Evolutionary conservation across 2,797 vertebrate species (phyloP).

Genomic region (Channallabes apus): DNA sequence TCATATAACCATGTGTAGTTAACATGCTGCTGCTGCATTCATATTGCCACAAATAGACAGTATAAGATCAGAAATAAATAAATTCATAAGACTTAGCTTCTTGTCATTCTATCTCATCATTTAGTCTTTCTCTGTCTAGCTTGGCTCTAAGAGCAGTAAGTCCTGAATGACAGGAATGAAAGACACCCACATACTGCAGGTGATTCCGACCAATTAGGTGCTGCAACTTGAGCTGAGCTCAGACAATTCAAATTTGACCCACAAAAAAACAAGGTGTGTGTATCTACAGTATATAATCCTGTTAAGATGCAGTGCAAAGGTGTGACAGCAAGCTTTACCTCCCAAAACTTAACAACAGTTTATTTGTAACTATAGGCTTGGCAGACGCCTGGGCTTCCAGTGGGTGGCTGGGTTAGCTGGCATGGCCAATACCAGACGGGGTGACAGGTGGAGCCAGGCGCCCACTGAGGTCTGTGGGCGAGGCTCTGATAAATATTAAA

Average conservation of each 20-base stretch:
- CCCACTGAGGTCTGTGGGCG: constrained; percentile 44
- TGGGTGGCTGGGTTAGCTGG: constrained; percentile 32
- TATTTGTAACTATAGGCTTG: constrained; percentile 62
- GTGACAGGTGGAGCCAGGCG: constrained; percentile 48
- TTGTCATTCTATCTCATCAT: constrained; percentile 4
- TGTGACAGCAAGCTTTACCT: constrained; percentile 1
- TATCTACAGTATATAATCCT: background rate
- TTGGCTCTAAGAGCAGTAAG: background rate
- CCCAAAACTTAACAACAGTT: constrained; percentile 59
- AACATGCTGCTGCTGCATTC: background rate
- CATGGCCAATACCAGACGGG: constrained; percentile 47
- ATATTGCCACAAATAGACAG: background rate
- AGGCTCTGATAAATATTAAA: constrained; percentile 22
- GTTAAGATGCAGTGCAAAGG: background rate
- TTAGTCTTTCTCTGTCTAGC: background rate
- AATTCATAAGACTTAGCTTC: background rate
- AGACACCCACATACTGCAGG: constrained; percentile 19
- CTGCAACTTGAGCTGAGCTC: background rate
- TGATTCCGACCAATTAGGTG: background rate
- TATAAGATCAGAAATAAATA: background rate
- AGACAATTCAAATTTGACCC: background rate
- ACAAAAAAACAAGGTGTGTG: background rate
- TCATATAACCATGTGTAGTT: background rate
- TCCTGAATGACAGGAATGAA: background rate
- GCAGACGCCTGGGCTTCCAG: constrained; percentile 17